Conservation (phyloP, 2,888 invertebrate genomes). For the Acronicta psi region DNA sequence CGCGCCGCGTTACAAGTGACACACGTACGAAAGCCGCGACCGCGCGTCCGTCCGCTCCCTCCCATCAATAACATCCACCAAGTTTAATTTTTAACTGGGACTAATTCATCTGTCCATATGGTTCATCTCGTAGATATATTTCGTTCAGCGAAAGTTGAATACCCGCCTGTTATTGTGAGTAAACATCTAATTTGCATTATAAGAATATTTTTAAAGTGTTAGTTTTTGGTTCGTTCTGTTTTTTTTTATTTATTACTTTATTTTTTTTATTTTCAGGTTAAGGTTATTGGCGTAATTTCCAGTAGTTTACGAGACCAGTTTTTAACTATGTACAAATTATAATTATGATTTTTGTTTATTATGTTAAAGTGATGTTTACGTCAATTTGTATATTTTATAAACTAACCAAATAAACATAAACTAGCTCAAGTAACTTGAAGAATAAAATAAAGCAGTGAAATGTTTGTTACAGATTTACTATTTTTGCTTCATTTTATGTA, state of each 20-base stretch:
- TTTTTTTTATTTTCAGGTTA: conserved; percentile 55
- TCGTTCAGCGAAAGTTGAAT: conserved; percentile 94
- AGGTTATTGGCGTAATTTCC: conserved; percentile 29
- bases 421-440: conserved; percentile 8
- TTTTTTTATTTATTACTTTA: conserved; percentile 49
- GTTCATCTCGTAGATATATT: conserved; percentile 94
- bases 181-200: conserved; percentile 69
- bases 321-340: conserved; percentile 11
- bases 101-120: conserved; percentile 91
- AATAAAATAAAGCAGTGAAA: too few species aligned
- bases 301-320: conserved; percentile 22
- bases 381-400: conserved; percentile 11
- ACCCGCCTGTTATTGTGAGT: conserved; percentile 94
- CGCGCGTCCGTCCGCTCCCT: conserved; percentile 70
- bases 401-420: conserved; percentile 13
- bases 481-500: conserved; percentile 9
- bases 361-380: conserved; percentile 47
- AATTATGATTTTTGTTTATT: conserved; percentile 49
- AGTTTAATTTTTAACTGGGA: conserved; percentile 78
- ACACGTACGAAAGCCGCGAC: conserved; percentile 74
- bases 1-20: conserved; percentile 68
- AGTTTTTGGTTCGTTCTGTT: conserved; percentile 38
- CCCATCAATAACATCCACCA: conserved; percentile 64
- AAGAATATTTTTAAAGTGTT: conserved; percentile 52
- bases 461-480: too few species aligned